Evolutionary conservation across 2,888 invertebrate species (phyloP), one percentile per base, ranked within the genome.

Genomic region (Caradrina clavipalpis): DNA sequence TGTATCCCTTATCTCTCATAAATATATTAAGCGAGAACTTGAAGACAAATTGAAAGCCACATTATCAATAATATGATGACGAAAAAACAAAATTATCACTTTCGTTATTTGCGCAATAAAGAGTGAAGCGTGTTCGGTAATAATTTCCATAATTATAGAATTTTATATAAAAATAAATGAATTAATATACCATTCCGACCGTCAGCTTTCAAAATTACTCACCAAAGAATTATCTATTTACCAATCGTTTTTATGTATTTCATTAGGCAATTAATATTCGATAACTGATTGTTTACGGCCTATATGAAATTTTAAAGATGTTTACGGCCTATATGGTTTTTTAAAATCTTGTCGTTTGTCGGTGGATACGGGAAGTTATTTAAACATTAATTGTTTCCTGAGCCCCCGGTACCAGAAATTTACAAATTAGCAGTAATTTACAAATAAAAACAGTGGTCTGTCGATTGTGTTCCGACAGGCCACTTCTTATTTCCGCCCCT

Each of bases 141-240:
- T 72, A 66, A 80, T 74, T 80, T 69, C 75, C 69, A 73, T 75
- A 73, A 73, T 59, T 66, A 75, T 45, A 56, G 42, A 68, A 61
- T 57, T 57, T 66, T 55, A 61, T 74, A 82, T 75, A 85, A 80
- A 82, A 71, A 76, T 72, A 81, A 80, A 85, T 80, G 73, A 80
- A 83, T 81, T 75, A 79, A 84, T 80, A 78, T 81, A 81, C 78
- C 78, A 81, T 72, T 80, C 78, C 76, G 76, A 47, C 82, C 71
- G 72, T 72, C 78, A 70, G 68, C 75, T 76, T 87, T 84, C 75
- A 84, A 84, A 86, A 85, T 83, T 51, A 74, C 67, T 39, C 22
- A 55, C 21, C 39, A 5, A 39, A 59, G 51, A 56, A 50, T 55
- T 47, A 50, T 67, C 22, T 67, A 75, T 75, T 77, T 75, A 75